Evolutionary conservation across 2,797 vertebrate genomes (phyloP).

Genomic region (Apodemus agrarius): DNA sequence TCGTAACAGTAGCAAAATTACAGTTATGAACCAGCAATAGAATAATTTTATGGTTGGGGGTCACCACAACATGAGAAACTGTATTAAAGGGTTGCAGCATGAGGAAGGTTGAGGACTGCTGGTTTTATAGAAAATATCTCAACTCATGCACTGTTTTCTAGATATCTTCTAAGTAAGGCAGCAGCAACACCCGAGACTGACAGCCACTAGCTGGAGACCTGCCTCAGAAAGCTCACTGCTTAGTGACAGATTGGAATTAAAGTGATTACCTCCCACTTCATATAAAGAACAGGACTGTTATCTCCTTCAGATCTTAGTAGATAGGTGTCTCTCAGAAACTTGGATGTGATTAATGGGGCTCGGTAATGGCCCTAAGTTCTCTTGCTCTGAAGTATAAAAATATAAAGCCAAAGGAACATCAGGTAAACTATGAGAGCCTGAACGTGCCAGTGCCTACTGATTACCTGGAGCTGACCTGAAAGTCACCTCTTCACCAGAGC

Average conservation of each 20-base stretch:
- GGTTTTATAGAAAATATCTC: background rate
- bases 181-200: background rate
- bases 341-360: background rate
- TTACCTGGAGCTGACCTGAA: background rate
- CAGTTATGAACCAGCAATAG: background rate
- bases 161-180: background rate
- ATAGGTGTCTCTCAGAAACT: background rate
- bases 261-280: background rate
- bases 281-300: background rate
- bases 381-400: constrained; percentile 2
- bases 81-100: no score
- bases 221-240: background rate
- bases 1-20: background rate
- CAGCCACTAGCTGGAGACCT: background rate
- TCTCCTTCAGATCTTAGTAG: background rate
- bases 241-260: background rate
- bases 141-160: background rate
- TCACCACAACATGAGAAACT: background rate
- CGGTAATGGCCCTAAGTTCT: background rate
- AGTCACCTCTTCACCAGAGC: background rate
- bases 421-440: background rate
- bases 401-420: background rate
- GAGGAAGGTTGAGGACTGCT: background rate
- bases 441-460: background rate
- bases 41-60: background rate